Evolutionary conservation across 2,797 vertebrate genomes (phyloP), one percentile per base, ranked within the genome.

Genomic region (Fundulus diaphanus): DNA sequence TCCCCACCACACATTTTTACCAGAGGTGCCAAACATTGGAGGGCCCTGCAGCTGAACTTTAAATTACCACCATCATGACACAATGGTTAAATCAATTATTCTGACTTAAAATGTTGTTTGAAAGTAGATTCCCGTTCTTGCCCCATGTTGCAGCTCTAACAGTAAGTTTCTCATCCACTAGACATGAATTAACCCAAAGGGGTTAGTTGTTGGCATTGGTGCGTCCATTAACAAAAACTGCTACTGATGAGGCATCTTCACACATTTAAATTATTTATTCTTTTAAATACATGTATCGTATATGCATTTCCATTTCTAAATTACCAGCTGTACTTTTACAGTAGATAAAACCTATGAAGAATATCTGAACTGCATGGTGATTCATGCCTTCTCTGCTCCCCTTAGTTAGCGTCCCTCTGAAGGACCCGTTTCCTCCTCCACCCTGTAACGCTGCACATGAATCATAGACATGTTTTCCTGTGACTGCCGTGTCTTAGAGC

Each of bases 311-410:
- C 22, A 1, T 75, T 80, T 69, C 67, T 65, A 51, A 57, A 69
- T 63, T 56, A 57, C n/a, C 18, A 37, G 13, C 72, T 73, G 42
- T 83, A 67, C 78, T 46, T 79, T 72, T 29, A 13, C 46, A 79
- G 59, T 72, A 74, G 78, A 57, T 70, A 66, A 81, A 82, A 67
- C 70, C 52, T 76, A 65, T 73, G 68, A 44, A 70, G 54, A n/a
- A 74, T 79, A 80, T 83, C n/a, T 82, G 73, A 89, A 86, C 65
- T 80, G 87, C 90, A 91, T 89, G 91, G 84, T 51, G 35, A 76
- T 51, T 73, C 77, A 65, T 72, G 75, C 68, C 72, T 68, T 82
- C 37, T 82, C 48, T 65, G 1, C 20, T 51, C 52, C 27, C 52
- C 57, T 59, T 33, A 0, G 57, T 72, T 72, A 33, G 31, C 78